Evolutionary conservation across 1,140 invertebrate species (phyloP).

Genomic region (Contarinia nasturtii): DNA sequence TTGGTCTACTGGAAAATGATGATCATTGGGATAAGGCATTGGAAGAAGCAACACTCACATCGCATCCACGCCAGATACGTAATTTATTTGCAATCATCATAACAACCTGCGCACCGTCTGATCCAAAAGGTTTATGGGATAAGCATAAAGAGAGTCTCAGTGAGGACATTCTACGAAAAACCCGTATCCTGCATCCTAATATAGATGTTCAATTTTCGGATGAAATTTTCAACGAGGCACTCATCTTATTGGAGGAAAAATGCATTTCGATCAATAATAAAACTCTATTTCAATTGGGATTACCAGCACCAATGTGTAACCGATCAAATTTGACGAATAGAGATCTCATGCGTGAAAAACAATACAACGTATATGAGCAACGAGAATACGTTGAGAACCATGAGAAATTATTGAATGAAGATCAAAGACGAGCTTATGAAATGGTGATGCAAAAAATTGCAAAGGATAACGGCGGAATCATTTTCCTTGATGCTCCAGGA

Average conservation of each 20-base stretch:
- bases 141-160: conserved; percentile 17
- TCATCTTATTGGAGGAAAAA: conserved; percentile 18
- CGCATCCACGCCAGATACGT: conserved; percentile 20
- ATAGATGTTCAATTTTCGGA: conserved; percentile 3
- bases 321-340: not conserved
- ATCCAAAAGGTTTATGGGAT: conserved; percentile 15
- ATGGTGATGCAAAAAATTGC: conserved; percentile 6
- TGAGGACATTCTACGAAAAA: conserved; percentile 9
- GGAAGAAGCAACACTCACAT: conserved; percentile 11
- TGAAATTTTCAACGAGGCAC: conserved; percentile 14
- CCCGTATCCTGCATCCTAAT: conserved; percentile 15
- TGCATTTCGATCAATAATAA: conserved; percentile 11
- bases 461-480: conserved; percentile 7
- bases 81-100: conserved; percentile 23
- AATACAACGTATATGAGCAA: conserved; percentile 10
- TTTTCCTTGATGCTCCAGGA: conserved; percentile 23
- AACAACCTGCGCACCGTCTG: conserved; percentile 13
- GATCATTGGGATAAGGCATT: conserved; percentile 17
- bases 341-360: conserved; percentile 1
- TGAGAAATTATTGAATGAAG: conserved; percentile 4
- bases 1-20: conserved; percentile 20
- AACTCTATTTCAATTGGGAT: conserved; percentile 11
- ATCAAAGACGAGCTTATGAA: conserved; percentile 9
- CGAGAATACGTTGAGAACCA: conserved; percentile 5
- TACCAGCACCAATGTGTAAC: conserved; percentile 9